Base-by-base conservation (phyloP, 2,113 vertebrate genomes). In the Mohoua ochrocephala region DNA sequence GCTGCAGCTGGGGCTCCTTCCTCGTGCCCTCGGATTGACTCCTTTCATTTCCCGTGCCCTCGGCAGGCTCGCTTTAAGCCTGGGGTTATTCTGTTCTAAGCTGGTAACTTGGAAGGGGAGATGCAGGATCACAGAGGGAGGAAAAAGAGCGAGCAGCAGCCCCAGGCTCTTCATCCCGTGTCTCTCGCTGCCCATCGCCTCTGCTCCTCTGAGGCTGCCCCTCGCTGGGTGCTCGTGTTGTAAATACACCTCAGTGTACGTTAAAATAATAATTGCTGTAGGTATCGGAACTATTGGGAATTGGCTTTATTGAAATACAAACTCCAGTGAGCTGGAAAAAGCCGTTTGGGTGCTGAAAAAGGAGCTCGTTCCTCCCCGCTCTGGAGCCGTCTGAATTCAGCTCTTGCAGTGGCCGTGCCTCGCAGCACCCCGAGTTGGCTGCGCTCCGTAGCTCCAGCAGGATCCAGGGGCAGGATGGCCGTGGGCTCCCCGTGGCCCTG, bases 161-260 rank as follows among this genome's bases (percentile, higher is more conserved):
- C 4, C 11, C 5, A 6, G 53, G 87, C 50, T 87, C 52, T 18
- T 39, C 56, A 2, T 24, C 44, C 42, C 8, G 6, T 5, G 23
- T n/a, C 47, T 50, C 71, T 52, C 28, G 0, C 57, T 89, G 42
- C 61, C 42, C 11, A 1, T n/a, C 6, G 0, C 24, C 47, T 10
- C 42, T 33, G 52, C 75, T 47, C 44, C 71, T 41, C 74, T 21
- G 31, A 11, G 42, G 67, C 65, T 44, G 26, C 9, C 67, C 35
- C 20, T 35, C 64, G 2, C n/a, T 11, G 60, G n/a, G 1, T n/a
- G 9, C 17, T 31, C 7, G 7, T 5, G 3, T 11, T 7, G 21
- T 9, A 21, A 52, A 21, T 31, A 3, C 0, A 9, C 10, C 59
- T 28, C 18, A 41, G 0, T 7, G 13, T 8, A 2, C 11, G 2